phyloP scores from a whole-genome alignment of 2,888 invertebrate species.

The Hyppa rectilinea region DNA sequence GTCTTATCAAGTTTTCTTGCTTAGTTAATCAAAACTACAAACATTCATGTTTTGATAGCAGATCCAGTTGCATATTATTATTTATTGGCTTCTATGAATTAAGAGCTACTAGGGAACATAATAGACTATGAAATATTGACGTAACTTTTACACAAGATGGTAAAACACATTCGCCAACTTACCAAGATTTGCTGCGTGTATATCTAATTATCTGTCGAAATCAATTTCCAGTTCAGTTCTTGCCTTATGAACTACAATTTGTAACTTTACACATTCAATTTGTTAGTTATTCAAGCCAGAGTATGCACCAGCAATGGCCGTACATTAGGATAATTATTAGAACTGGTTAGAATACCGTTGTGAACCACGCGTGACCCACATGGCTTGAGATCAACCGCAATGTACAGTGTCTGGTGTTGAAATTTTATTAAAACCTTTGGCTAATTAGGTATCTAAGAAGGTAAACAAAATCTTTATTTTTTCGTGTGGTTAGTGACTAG shows the following conservation, averaged over 20 bases:
- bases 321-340: slow-evolving; percentile 60
- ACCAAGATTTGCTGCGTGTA: background rate
- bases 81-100: background rate
- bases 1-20: background rate
- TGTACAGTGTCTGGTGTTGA: slow-evolving; percentile 19
- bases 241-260: slow-evolving; percentile 5
- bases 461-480: no score
- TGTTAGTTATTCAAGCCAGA: slow-evolving; percentile 15
- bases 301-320: slow-evolving; percentile 35
- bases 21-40: background rate
- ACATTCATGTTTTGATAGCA: background rate
- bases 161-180: background rate
- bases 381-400: slow-evolving; percentile 28
- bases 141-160: no score
- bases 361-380: slow-evolving; percentile 56
- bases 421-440: slow-evolving; percentile 9
- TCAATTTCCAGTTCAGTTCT: background rate
- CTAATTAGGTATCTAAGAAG: background rate
- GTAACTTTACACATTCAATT: slow-evolving; percentile 17
- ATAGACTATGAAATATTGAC: background rate
- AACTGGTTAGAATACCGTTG: slow-evolving; percentile 70
- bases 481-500: no score
- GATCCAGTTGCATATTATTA: background rate
- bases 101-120: background rate
- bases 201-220: background rate